A percentile compares a stretch with the other conserved stretches of the same genome.
Conservation (phyloP, 2,113 vertebrate genomes). For the Rana temporaria region DNA sequence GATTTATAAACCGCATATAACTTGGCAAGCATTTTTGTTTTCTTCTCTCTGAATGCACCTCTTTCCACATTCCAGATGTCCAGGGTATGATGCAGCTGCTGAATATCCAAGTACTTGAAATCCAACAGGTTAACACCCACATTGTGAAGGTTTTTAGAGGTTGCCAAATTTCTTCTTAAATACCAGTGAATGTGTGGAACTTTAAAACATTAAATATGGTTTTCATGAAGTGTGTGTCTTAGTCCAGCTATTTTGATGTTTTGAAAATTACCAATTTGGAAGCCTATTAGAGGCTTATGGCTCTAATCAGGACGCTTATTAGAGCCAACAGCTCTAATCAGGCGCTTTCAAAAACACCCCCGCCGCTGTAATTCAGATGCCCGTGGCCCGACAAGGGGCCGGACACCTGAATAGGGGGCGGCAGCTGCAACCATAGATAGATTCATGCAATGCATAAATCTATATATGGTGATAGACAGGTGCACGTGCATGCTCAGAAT, state of each 20-base stretch:
- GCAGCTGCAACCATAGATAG: no score
- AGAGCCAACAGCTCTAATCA: no score
- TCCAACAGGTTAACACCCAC: neutral
- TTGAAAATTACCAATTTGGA: no score
- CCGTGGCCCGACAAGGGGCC: no score
- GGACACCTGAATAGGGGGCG: no score
- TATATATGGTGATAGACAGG: no score
- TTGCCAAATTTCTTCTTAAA: neutral
- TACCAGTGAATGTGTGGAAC: neutral
- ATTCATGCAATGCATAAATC: no score
- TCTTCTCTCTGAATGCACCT: slow-evolving; percentile 12
- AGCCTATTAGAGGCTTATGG: no score
- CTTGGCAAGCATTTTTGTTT: slow-evolving; percentile 16
- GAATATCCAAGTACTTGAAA: neutral
- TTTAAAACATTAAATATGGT: neutral
- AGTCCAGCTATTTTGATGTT: neutral
- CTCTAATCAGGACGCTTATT: no score
- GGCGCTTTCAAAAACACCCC: no score
- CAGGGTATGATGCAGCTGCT: slow-evolving; percentile 5
- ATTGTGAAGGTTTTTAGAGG: neutral
- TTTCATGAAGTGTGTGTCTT: slow-evolving; percentile 16
- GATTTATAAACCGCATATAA: slow-evolving; percentile 33
- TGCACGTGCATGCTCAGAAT: no score
- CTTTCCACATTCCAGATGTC: slow-evolving; percentile 35
- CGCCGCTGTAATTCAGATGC: no score